Evolutionary conservation across 1,140 invertebrate genomes (phyloP).

Genomic region (Sweltsa coloradensis): DNA sequence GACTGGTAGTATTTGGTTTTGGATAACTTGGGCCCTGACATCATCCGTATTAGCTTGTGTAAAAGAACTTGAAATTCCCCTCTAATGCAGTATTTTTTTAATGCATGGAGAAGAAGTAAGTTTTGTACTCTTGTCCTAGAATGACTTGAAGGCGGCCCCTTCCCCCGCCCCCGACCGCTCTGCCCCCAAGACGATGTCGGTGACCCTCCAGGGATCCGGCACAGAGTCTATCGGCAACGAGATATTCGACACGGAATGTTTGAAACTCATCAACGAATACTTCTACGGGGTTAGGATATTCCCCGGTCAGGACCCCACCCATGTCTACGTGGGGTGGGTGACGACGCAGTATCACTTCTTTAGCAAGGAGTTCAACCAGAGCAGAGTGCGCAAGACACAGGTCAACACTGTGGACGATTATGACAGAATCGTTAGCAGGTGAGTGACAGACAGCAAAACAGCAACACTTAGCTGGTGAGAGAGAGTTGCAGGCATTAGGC

Average conservation of each 20-base stretch:
- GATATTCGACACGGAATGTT: constrained; percentile 71
- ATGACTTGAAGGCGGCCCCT: constrained; percentile 48
- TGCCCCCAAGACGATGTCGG: constrained; percentile 57
- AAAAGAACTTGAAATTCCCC: no score
- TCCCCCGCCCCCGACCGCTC: constrained; percentile 53
- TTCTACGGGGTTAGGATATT: constrained; percentile 90
- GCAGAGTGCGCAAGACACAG: constrained; percentile 71
- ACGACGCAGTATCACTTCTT: constrained; percentile 91
- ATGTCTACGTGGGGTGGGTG: constrained; percentile 98
- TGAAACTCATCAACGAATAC: constrained; percentile 94
- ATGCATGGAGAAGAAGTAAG: background rate
- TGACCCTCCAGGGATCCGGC: constrained; percentile 42
- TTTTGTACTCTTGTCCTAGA: constrained; percentile 30
- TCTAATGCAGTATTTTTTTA: no score
- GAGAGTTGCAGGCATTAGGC: no score
- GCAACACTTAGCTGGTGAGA: no score
- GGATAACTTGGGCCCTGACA: no score
- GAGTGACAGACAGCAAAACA: no score
- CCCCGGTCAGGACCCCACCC: constrained; percentile 93
- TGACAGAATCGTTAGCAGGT: constrained; percentile 58
- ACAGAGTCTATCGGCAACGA: constrained; percentile 69
- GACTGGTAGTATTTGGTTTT: no score
- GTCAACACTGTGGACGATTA: constrained; percentile 76
- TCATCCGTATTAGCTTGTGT: no score
- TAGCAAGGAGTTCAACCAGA: constrained; percentile 81